A percentile compares a stretch with the other conserved stretches of the same genome.
Conservation (phyloP, 2,888 invertebrate genomes). For the Ochropacha duplaris region DNA sequence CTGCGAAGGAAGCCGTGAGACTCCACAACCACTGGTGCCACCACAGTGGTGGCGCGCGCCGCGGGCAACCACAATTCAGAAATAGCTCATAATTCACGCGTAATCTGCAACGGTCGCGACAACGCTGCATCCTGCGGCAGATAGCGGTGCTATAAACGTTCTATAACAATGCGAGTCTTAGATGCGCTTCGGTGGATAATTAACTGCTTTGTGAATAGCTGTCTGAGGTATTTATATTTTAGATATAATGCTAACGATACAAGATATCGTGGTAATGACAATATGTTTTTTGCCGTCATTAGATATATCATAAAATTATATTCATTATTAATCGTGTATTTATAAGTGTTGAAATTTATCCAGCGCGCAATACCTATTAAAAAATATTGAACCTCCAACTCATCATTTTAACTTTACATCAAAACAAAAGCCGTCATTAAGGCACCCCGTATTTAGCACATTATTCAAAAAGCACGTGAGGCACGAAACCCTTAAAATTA, state of each 20-base stretch:
- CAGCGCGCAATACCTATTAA: neutral
- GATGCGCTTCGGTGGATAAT: slow-evolving; percentile 52
- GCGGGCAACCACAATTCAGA: slow-evolving; percentile 58
- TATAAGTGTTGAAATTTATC: neutral
- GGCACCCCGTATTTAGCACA: slow-evolving; percentile 66
- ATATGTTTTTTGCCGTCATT: neutral
- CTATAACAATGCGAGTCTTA: slow-evolving; percentile 40
- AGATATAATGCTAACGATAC: neutral
- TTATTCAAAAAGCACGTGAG: slow-evolving; percentile 80
- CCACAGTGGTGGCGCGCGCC: slow-evolving; percentile 27
- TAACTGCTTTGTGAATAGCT: slow-evolving; percentile 34
- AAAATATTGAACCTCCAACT: slow-evolving; percentile 9
- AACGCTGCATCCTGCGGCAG: slow-evolving; percentile 67
- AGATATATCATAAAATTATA: neutral
- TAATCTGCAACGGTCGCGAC: slow-evolving; percentile 58
- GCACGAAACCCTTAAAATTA: slow-evolving; percentile 79
- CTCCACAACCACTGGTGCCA: neutral
- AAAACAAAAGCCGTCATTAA: slow-evolving; percentile 65
- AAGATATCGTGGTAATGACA: neutral
- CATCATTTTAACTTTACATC: slow-evolving; percentile 48
- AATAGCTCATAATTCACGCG: slow-evolving; percentile 69
- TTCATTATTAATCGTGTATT: neutral
- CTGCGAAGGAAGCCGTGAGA: neutral
- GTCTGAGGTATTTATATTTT: neutral
- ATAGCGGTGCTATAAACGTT: slow-evolving; percentile 54